phyloP scores from a whole-genome alignment of 1,140 invertebrate species.

The Drosophila bocqueti region DNA sequence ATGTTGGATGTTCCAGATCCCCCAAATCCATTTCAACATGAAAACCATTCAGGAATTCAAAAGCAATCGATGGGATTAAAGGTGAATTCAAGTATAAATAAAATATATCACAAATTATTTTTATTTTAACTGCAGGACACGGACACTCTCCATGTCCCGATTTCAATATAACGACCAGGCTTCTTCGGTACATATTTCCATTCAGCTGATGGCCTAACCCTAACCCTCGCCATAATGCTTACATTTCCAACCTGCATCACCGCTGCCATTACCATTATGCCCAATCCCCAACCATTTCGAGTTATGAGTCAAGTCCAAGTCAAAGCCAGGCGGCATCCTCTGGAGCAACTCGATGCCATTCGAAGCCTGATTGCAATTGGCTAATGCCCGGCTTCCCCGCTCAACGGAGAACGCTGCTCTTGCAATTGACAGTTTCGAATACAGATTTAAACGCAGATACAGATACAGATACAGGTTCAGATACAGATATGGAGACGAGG shows the following conservation, averaged over 20 bases:
- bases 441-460: slow-evolving; percentile 36
- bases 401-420: slow-evolving; percentile 19
- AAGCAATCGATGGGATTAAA: too few species aligned
- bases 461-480: neutral
- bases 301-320: slow-evolving; percentile 36
- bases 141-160: too few species aligned
- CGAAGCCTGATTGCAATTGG: slow-evolving; percentile 36
- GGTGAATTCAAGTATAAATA: neutral
- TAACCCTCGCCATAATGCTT: neutral
- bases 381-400: slow-evolving; percentile 23
- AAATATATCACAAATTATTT: neutral
- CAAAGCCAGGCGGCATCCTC: slow-evolving; percentile 30
- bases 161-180: neutral
- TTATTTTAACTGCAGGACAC: neutral
- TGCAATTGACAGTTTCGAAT: slow-evolving; percentile 62
- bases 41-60: slow-evolving; percentile 8
- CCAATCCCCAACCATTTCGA: slow-evolving; percentile 2
- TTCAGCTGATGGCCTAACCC: slow-evolving; percentile 6
- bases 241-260: slow-evolving; percentile 4
- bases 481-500: slow-evolving; percentile 21
- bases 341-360: slow-evolving; percentile 35
- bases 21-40: slow-evolving; percentile 1
- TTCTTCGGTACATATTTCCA: neutral
- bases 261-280: slow-evolving; percentile 13
- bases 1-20: neutral